Evolutionary conservation across 2,888 invertebrate genomes (phyloP).

Genomic region (Idaea biselata): DNA sequence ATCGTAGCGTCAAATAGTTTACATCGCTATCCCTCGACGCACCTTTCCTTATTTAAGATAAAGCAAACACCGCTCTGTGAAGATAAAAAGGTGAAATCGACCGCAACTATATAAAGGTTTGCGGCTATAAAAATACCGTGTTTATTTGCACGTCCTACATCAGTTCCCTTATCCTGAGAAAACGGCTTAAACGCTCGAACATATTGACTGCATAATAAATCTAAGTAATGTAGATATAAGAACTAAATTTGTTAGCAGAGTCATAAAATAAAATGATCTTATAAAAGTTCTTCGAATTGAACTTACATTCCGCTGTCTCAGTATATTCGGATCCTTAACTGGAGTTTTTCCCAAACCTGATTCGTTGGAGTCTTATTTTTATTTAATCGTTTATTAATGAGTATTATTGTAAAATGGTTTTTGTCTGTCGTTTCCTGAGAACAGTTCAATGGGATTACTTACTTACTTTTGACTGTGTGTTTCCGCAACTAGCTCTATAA

Average conservation of each 20-base stretch:
- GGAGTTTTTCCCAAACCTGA: conserved; percentile 62
- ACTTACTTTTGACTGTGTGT: no score
- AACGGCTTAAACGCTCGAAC: conserved; percentile 46
- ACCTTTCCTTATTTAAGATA: conserved; percentile 73
- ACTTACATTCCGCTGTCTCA: conserved; percentile 71
- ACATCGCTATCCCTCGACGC: conserved; percentile 53
- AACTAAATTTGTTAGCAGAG: conserved; percentile 42
- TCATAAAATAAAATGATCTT: conserved; percentile 37
- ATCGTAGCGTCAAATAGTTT: conserved; percentile 43
- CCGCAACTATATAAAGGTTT: conserved; percentile 81
- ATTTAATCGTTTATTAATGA: conserved; percentile 20
- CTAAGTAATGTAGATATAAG: conserved; percentile 48
- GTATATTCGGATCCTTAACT: conserved; percentile 75
- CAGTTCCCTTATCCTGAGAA: conserved; percentile 55
- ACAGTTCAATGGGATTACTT: not conserved
- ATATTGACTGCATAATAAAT: conserved; percentile 48
- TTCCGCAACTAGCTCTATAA: no score
- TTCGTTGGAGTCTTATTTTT: conserved; percentile 54
- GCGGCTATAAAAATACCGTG: conserved; percentile 78
- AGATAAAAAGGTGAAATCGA: conserved; percentile 79
- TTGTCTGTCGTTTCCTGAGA: not conserved
- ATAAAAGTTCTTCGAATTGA: conserved; percentile 45
- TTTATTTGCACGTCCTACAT: conserved; percentile 81
- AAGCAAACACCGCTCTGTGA: conserved; percentile 74
- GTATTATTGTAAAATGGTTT: not conserved